phyloP scores from a whole-genome alignment of 2,113 vertebrate genomes.

The Aphyosemion australe region DNA sequence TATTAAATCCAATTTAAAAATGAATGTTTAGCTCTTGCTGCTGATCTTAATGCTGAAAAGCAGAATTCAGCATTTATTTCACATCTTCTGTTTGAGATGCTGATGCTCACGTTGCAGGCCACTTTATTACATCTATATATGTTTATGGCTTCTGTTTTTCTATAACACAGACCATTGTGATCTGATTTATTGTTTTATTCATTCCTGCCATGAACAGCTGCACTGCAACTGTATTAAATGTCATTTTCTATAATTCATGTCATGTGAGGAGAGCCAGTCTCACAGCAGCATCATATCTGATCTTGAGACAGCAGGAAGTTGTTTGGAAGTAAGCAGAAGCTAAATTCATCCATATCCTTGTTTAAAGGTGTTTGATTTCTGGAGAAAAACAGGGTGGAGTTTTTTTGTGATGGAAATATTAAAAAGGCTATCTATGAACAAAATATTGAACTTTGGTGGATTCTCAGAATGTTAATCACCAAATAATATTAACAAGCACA shows the following conservation, averaged over 20 bases:
- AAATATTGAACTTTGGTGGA: too few relatives aligned
- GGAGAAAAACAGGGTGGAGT: neutral
- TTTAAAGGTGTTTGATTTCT: constrained; percentile 11
- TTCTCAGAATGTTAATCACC: too few relatives aligned
- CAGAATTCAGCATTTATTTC: constrained; percentile 10
- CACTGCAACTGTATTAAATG: constrained; percentile 53
- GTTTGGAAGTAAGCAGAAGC: constrained; percentile 38
- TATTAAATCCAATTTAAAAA: neutral
- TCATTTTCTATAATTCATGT: constrained; percentile 58
- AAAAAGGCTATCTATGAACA: too few relatives aligned
- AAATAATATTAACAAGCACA: too few relatives aligned
- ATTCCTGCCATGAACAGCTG: constrained; percentile 34
- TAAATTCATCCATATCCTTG: constrained; percentile 29
- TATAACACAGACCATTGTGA: constrained; percentile 35
- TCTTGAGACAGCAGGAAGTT: constrained; percentile 39
- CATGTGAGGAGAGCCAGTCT: constrained; percentile 56
- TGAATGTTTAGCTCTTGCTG: neutral
- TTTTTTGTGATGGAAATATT: too few relatives aligned
- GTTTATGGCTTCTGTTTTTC: constrained; percentile 22
- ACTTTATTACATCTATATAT: constrained; percentile 8
- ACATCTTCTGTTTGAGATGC: neutral
- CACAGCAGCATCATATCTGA: constrained; percentile 22
- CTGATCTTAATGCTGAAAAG: neutral
- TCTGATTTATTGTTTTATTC: constrained; percentile 47
- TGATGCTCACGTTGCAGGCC: neutral